phyloP scores from a whole-genome alignment of 2,797 vertebrate species.

The Sylvilagus floridanus region DNA sequence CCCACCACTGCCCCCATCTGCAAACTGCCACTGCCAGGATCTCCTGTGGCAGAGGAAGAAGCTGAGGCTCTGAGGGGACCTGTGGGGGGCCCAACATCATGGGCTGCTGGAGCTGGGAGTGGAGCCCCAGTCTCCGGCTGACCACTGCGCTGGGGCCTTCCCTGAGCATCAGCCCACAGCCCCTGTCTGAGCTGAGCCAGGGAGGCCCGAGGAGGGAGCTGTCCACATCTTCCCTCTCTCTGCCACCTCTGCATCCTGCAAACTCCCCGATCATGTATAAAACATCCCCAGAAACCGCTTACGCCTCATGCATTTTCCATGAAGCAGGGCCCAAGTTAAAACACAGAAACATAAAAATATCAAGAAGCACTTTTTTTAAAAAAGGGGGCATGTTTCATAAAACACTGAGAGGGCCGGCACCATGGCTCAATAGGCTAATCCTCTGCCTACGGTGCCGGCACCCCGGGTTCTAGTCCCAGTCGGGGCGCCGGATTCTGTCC shows the following conservation, averaged over 20 bases:
- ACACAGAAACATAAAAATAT: slow-evolving; percentile 90
- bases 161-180: fast-evolving
- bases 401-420: slow-evolving; percentile 81
- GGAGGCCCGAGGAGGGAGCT: neutral
- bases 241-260: slow-evolving; percentile 64
- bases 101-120: no score
- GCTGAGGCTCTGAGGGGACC: neutral
- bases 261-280: slow-evolving; percentile 89
- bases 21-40: fast-evolving
- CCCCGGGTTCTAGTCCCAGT: no score
- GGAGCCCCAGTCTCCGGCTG: no score
- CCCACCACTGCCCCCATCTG: no score
- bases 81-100: no score
- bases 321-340: slow-evolving; percentile 87
- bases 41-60: neutral
- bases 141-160: neutral
- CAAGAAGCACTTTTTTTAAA: slow-evolving; percentile 85
- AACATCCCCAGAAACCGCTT: slow-evolving; percentile 89
- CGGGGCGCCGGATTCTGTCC: no score
- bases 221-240: slow-evolving; percentile 54
- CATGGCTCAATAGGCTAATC: no score
- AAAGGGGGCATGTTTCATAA: slow-evolving; percentile 84
- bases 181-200: neutral
- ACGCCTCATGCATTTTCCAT: slow-evolving; percentile 90
- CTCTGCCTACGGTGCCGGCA: no score